phyloP scores from a whole-genome alignment of 2,888 invertebrate genomes.

The Selenia dentaria region DNA sequence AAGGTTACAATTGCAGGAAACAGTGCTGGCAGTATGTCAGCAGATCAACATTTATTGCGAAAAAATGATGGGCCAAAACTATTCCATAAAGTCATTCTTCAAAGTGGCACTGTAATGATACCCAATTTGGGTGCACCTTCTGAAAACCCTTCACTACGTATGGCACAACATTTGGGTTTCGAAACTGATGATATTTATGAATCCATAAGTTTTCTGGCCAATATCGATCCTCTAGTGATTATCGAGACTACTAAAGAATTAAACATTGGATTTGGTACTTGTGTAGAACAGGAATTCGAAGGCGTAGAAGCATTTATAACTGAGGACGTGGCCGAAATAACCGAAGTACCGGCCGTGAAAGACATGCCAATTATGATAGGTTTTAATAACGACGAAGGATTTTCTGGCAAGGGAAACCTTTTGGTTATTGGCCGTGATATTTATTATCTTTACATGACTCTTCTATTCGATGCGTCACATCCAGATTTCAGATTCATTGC shows the following conservation, averaged over 20 bases:
- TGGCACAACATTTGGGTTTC: slow-evolving; percentile 44
- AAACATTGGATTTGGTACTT: slow-evolving; percentile 34
- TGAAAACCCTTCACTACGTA: slow-evolving; percentile 36
- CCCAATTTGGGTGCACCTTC: slow-evolving; percentile 31
- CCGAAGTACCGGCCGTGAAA: slow-evolving; percentile 33
- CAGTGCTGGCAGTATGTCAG: slow-evolving; percentile 55
- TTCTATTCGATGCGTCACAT: slow-evolving; percentile 32
- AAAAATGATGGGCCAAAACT: slow-evolving; percentile 35
- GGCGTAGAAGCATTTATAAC: slow-evolving; percentile 42
- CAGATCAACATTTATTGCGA: slow-evolving; percentile 48
- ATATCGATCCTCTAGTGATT: slow-evolving; percentile 35
- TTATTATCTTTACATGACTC: slow-evolving; percentile 15
- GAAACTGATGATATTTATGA: slow-evolving; percentile 36
- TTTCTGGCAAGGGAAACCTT: background rate
- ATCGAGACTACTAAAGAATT: slow-evolving; percentile 36
- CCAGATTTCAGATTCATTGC: slow-evolving; percentile 31
- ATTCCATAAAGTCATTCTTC: slow-evolving; percentile 46
- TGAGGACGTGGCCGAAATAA: slow-evolving; percentile 32
- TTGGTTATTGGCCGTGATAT: background rate
- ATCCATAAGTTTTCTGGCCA: slow-evolving; percentile 44
- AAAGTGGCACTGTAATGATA: slow-evolving; percentile 44
- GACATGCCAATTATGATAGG: slow-evolving; percentile 44
- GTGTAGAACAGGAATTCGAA: slow-evolving; percentile 45
- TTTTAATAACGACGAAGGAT: slow-evolving; percentile 39
- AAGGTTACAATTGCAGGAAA: slow-evolving; percentile 55